phyloP scores from a whole-genome alignment of 2,888 invertebrate genomes.

The Adela reaumurella region DNA sequence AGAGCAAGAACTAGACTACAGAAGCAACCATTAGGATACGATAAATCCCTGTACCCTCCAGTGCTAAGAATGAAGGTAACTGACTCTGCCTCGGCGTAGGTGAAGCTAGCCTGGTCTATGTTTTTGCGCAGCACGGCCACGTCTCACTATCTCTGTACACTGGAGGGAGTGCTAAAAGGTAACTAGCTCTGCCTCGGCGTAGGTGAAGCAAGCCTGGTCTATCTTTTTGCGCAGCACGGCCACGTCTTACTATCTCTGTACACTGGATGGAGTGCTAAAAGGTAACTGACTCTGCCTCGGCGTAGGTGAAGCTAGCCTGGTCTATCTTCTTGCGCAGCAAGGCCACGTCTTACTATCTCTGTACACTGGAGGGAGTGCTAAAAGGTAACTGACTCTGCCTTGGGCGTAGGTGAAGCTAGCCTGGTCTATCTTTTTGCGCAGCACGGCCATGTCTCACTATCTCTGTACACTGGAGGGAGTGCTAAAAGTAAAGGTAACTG shows the following conservation, averaged over 20 bases:
- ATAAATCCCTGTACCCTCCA: too few relatives aligned
- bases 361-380: too few relatives aligned
- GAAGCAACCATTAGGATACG: too few relatives aligned
- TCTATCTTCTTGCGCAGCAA: conserved; percentile 76
- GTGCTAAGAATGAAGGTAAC: conserved; percentile 26
- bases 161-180: too few relatives aligned
- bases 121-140: conserved; percentile 71
- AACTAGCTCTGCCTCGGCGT: conserved; percentile 73
- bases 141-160: too few relatives aligned
- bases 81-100: conserved; percentile 73
- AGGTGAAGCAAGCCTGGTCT: conserved; percentile 68
- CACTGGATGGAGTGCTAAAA: too few relatives aligned
- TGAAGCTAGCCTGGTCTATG: conserved; percentile 71
- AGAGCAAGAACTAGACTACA: too few relatives aligned
- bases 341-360: too few relatives aligned
- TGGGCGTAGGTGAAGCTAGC: conserved; percentile 69
- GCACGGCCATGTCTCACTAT: conserved; percentile 73
- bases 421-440: conserved; percentile 73
- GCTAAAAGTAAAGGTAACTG: too few relatives aligned
- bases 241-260: too few relatives aligned
- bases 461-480: too few relatives aligned
- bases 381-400: conserved; percentile 76
- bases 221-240: conserved; percentile 72
- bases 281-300: conserved; percentile 67
- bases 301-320: conserved; percentile 65